Percentiles rank a stretch among this genome's conserved stretches.
phyloP scores from a whole-genome alignment of 2,888 invertebrate genomes.

The Pemphredon lugubris region DNA sequence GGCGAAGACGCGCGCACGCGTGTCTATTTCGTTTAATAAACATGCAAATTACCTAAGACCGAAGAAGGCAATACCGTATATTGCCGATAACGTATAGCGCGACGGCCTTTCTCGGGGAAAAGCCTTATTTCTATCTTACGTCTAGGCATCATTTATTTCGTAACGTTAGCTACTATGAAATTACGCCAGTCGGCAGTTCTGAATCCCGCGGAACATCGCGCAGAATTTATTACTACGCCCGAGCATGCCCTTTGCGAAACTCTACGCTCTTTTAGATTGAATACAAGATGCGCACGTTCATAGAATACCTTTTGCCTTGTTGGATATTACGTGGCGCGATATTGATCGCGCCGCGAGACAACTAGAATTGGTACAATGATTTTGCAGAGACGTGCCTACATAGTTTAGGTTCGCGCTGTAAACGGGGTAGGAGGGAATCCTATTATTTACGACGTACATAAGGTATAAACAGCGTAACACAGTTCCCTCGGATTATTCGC shows the following conservation, averaged over 20 bases:
- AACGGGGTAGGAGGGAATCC: constrained; percentile 42
- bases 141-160: constrained; percentile 37
- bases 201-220: constrained; percentile 16
- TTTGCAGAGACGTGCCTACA: constrained; percentile 38
- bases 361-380: constrained; percentile 53
- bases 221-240: constrained; percentile 40
- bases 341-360: constrained; percentile 49
- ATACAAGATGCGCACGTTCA: constrained; percentile 49
- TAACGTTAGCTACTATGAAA: constrained; percentile 40
- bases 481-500: constrained; percentile 58
- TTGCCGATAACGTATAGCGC: constrained; percentile 43
- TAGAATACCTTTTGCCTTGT: constrained; percentile 40
- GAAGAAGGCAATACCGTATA: constrained; percentile 28
- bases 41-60: constrained; percentile 40
- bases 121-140: constrained; percentile 2
- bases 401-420: constrained; percentile 41
- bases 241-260: constrained; percentile 32
- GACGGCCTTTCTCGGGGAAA: not conserved
- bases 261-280: constrained; percentile 46
- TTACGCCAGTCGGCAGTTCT: constrained; percentile 25
- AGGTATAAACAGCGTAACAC: constrained; percentile 50
- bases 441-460: constrained; percentile 60
- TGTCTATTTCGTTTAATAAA: constrained; percentile 45
- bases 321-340: constrained; percentile 43
- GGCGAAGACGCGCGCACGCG: constrained; percentile 3